Conservation (phyloP, 2,113 vertebrate genomes). For the Chaetops frenatus region DNA sequence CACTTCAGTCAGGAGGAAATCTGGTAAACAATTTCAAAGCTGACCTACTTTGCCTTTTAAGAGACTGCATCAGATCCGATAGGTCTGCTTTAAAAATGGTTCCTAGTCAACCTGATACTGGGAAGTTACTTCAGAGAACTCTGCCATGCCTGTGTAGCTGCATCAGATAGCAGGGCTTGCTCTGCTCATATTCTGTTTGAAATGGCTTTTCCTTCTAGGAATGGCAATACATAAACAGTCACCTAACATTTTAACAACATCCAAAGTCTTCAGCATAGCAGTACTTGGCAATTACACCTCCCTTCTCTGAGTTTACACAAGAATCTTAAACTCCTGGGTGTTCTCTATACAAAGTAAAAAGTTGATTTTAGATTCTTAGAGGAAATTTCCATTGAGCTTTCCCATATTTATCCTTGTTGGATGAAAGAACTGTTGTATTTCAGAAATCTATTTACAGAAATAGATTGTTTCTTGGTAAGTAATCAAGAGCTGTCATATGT, state of each 20-base stretch:
- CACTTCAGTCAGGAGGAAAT: neutral
- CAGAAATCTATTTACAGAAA: conserved; percentile 14
- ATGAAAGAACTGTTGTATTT: conserved; percentile 26
- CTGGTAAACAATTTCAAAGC: neutral
- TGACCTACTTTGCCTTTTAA: neutral
- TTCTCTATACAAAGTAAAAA: conserved; percentile 28
- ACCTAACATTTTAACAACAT: neutral
- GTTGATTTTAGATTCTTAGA: conserved; percentile 61
- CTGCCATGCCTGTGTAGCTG: neutral
- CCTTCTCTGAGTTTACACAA: conserved; percentile 38
- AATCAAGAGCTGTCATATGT: conserved; percentile 1
- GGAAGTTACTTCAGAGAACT: neutral
- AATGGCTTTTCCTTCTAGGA: conserved; percentile 39
- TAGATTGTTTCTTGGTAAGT: conserved; percentile 17
- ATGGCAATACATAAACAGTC: conserved; percentile 12
- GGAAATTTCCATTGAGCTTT: conserved; percentile 62
- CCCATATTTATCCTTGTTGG: conserved; percentile 46
- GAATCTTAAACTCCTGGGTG: conserved; percentile 49
- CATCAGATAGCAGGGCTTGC: neutral
- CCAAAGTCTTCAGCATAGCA: conserved; percentile 2
- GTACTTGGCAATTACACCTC: conserved; percentile 8
- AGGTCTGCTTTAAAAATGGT: neutral
- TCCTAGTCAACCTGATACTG: neutral
- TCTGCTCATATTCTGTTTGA: neutral
- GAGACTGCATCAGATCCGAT: neutral